phyloP scores from a whole-genome alignment of 2,113 vertebrate genomes.

The Pitta sordida region DNA sequence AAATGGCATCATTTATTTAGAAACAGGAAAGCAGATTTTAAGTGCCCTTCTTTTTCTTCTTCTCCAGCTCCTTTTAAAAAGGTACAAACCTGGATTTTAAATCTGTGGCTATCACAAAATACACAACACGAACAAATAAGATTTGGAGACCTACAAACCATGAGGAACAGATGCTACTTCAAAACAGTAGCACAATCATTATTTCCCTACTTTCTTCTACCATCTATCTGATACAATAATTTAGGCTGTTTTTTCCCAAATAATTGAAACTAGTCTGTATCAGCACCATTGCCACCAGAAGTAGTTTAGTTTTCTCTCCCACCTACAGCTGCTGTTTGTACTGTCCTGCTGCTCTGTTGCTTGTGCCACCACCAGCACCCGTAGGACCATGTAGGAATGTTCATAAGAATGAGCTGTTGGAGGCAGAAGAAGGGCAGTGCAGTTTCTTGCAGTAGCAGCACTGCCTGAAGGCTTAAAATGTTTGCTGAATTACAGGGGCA shows the following conservation, averaged over 20 bases:
- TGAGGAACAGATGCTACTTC: not conserved
- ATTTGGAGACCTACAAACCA: not conserved
- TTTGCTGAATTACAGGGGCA: not conserved
- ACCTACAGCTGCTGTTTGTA: not conserved
- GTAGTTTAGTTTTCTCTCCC: not conserved
- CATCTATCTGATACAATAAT: not conserved
- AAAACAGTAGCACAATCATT: not conserved
- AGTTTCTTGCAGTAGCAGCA: not conserved
- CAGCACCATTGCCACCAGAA: not conserved
- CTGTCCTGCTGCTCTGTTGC: not conserved
- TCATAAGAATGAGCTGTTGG: not conserved
- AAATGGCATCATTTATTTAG: not conserved
- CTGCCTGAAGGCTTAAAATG: not conserved
- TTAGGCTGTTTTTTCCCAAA: not conserved
- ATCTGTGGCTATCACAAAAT: not conserved
- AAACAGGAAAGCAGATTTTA: not conserved
- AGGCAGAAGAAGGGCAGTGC: not conserved
- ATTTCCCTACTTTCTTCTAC: not conserved
- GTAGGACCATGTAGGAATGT: not conserved
- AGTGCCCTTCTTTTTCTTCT: not conserved
- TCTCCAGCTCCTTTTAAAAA: not conserved
- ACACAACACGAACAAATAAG: not conserved
- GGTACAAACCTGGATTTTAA: not conserved
- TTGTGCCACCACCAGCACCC: not conserved
- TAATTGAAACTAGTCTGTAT: not conserved